Base-by-base conservation (phyloP, 2,113 vertebrate genomes). In the Dromas ardeola region DNA sequence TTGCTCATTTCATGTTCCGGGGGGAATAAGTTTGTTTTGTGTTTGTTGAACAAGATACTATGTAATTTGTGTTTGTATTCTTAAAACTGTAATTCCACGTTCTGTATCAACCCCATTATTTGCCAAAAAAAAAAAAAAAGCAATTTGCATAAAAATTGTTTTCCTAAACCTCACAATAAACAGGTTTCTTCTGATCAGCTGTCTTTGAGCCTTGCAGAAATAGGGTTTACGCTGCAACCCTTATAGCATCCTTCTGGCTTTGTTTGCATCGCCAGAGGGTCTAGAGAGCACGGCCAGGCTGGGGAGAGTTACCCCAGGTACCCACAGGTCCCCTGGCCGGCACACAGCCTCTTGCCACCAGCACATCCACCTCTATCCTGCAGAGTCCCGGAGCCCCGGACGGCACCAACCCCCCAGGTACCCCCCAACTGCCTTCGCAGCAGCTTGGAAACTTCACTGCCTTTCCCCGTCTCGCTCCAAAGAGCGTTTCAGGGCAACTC, bases 131-230 rank as follows among this genome's bases (percentile, higher is more conserved):
- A n/a, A n/a, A n/a, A 63, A 40, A 65, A 63, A 40, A 12, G 2
- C 56, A 61, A 81, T 93, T 93, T 90, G 71, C 94, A 73, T 95
- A 30, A 70, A 78, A 92, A 71, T 85, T 91, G 70, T 71, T 88
- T 87, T 81, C 90, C 90, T 80, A 86, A 96, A 71, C 87, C 85
- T 96, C 96, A 93, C 91, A 97, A 97, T 97, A 97, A 97, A 97
- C 91, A 88, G 70, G 17, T 92, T 94, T 88, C 90, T 92, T 90
- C 84, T 67, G 72, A 87, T 69, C 63, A 63, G n/a, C 19, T 81
- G 82, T 67, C 72, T 91, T 42, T 67, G 62, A 86, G 79, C 62
- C 47, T 95, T 90, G 38, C 32, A 69, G 52, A 87, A 93, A 71
- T 3, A 2, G 11, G 25, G 23, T n/a, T 88, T 81, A 59, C 47